Base-by-base conservation (phyloP, 1,140 invertebrate genomes). In the Laupala kohalensis region DNA sequence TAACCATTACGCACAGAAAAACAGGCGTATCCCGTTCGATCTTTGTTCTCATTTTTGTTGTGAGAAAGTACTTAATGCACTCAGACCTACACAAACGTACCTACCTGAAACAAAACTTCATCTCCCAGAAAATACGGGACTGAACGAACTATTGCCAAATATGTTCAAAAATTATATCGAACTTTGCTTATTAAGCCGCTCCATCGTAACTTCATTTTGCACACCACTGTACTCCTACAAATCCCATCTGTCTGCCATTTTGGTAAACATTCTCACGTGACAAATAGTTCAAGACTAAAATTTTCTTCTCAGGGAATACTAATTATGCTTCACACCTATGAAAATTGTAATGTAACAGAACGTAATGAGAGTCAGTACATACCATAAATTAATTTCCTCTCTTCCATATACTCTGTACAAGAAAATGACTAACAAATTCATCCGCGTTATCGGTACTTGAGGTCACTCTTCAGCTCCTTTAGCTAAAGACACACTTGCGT, bases 261-360 rank as follows among this genome's bases (percentile, higher is more conserved):
- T 70, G 9, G 69, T 70, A 70, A 23, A 70, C n/a, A 25, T 28
- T 24, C 12, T 70, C 69, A 70, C 69, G 69, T 70, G 69, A 70
- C 6, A 70, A 63, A 29, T 70, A 70, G 69, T 70, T 15, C 69
- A 13, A n/a, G 1, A 26, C 15, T 4, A 37, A 5, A n/a, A 5
- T 24, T 12, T 9, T 9, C 6, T 67, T 67, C 23, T 9, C 25
- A 12, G 65, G 25, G 6, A 6, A 67, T 67, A 67, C n/a, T 67
- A 25, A 12, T 12, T 25, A 25, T n/a, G n/a, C n/a, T n/a, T n/a
- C n/a, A n/a, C n/a, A n/a, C n/a, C n/a, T n/a, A n/a, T n/a, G n/a
- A n/a, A n/a, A n/a, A n/a, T n/a, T n/a, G n/a, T n/a, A n/a, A n/a
- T n/a, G n/a, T n/a, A n/a, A n/a, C n/a, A n/a, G n/a, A n/a, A n/a